Conservation (phyloP, 2,113 vertebrate species). For the Panurus biarmicus region DNA sequence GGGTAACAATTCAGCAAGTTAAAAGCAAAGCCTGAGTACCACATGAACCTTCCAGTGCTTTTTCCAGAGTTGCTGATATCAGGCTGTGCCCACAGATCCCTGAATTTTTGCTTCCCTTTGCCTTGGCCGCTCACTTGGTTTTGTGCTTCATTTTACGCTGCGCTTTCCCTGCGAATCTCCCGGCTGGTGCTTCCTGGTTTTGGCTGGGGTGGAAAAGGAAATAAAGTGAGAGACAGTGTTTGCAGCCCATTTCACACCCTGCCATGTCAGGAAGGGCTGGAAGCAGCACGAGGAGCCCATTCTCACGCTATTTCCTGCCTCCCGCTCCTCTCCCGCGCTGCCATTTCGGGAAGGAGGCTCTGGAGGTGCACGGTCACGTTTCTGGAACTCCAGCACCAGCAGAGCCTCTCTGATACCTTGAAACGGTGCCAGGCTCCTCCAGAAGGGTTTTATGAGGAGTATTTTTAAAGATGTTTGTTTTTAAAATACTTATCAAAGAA, state of each 20-base stretch:
- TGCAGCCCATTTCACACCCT: slow-evolving; percentile 11
- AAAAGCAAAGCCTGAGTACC: background rate
- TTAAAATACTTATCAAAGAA: slow-evolving; percentile 27
- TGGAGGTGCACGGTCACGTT: background rate
- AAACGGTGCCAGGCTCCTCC: background rate
- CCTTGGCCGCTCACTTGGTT: background rate
- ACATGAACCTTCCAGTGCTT: background rate
- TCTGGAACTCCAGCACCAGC: background rate
- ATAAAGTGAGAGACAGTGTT: background rate
- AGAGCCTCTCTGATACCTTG: background rate
- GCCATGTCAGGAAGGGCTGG: slow-evolving; percentile 47
- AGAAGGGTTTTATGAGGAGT: slow-evolving; percentile 15
- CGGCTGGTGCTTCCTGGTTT: slow-evolving; percentile 8
- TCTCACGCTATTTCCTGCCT: slow-evolving; percentile 58
- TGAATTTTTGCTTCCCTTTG: background rate
- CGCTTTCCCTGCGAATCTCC: background rate
- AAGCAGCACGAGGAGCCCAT: slow-evolving; percentile 24
- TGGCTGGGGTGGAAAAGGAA: slow-evolving; percentile 45
- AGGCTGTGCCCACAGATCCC: background rate
- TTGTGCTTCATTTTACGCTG: background rate
- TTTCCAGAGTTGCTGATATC: background rate
- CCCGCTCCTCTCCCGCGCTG: background rate
- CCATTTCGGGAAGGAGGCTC: slow-evolving; percentile 14
- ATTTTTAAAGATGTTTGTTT: slow-evolving; percentile 41
- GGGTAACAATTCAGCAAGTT: background rate